Evolutionary conservation across 1,140 invertebrate genomes (phyloP).

Genomic region (Microvelia longipes): DNA sequence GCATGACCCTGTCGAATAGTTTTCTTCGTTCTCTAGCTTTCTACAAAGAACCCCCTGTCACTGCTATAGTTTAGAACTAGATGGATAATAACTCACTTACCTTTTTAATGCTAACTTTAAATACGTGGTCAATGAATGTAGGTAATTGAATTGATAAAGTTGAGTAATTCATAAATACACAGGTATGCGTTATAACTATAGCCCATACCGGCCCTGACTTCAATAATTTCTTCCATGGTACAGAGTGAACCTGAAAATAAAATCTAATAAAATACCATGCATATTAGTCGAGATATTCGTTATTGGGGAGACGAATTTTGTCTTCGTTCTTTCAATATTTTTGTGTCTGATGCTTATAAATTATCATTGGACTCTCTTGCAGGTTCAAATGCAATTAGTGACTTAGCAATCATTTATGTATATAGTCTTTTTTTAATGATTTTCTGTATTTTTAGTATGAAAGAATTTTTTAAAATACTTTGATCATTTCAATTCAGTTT

Average conservation of each 20-base stretch:
- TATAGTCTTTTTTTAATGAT: too few relatives aligned
- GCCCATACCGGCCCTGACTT: slow-evolving; percentile 65
- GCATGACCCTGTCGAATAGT: too few relatives aligned
- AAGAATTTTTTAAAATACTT: too few relatives aligned
- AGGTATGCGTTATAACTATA: slow-evolving; percentile 54
- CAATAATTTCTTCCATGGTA: slow-evolving; percentile 62
- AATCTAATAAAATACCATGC: neutral
- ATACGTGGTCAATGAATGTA: slow-evolving; percentile 49
- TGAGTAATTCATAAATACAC: slow-evolving; percentile 54
- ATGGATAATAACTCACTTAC: too few relatives aligned
- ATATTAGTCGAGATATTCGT: neutral
- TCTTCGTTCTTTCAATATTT: neutral
- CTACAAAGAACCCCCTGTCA: too few relatives aligned
- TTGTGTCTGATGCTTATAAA: neutral
- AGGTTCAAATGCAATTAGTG: neutral
- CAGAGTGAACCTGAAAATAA: slow-evolving; percentile 26
- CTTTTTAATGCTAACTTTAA: slow-evolving; percentile 48
- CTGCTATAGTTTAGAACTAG: too few relatives aligned
- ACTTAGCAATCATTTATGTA: neutral
- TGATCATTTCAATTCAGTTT: too few relatives aligned
- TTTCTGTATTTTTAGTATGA: too few relatives aligned
- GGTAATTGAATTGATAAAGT: slow-evolving; percentile 51
- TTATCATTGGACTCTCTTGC: neutral
- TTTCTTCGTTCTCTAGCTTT: too few relatives aligned
- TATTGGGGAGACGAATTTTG: neutral